phyloP scores from a whole-genome alignment of 35 echinoderm and acorn worm species.

The Chiridota heheva region DNA sequence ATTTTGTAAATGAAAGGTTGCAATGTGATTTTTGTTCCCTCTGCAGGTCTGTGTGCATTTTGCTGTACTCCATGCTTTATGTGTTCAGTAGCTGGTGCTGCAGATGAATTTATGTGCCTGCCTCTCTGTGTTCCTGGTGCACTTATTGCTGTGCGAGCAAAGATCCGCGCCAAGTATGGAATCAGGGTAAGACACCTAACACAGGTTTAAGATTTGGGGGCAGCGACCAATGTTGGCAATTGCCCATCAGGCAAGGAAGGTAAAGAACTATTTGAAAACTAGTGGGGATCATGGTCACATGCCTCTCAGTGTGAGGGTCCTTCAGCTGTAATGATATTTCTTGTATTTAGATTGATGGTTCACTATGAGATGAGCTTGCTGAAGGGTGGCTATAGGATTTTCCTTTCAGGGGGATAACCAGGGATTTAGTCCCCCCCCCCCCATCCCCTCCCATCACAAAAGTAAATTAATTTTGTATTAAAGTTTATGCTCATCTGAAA shows the following conservation, averaged over 20 bases:
- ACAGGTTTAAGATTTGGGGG: background rate
- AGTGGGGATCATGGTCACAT: background rate
- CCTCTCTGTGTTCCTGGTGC: conserved; percentile 57
- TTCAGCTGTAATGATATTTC: too few relatives aligned
- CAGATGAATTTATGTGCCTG: conserved; percentile 39
- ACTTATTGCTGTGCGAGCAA: conserved; percentile 57
- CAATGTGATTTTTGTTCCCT: background rate
- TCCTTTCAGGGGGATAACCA: too few relatives aligned
- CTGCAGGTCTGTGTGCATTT: conserved; percentile 51
- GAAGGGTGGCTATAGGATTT: too few relatives aligned
- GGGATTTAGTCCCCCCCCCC: too few relatives aligned
- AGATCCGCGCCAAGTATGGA: conserved; percentile 53
- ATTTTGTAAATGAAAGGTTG: too few relatives aligned
- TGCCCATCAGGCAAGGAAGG: background rate
- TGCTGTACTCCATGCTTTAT: conserved; percentile 29
- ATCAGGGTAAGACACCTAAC: conserved; percentile 41
- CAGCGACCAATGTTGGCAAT: background rate
- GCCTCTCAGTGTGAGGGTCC: too few relatives aligned
- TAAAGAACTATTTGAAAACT: too few relatives aligned
- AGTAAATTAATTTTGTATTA: too few relatives aligned
- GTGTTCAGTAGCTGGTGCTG: conserved; percentile 38
- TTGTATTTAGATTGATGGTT: too few relatives aligned
- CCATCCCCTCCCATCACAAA: too few relatives aligned
- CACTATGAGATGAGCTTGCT: too few relatives aligned
- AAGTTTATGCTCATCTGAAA: too few relatives aligned